phyloP scores from a whole-genome alignment of 1,140 invertebrate species.

The Drosophila dunni region DNA sequence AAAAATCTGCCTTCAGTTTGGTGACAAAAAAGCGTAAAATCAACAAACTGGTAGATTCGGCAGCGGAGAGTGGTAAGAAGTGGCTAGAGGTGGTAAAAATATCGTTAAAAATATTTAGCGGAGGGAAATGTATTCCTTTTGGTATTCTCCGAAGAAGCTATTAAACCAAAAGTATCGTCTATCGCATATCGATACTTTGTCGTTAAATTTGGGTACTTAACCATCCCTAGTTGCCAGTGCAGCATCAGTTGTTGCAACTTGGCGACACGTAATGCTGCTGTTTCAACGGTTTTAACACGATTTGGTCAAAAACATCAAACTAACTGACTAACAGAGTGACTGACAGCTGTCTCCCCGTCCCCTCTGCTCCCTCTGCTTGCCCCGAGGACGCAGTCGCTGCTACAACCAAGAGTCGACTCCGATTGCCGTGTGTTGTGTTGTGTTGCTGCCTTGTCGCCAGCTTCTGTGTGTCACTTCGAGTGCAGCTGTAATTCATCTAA shows the following conservation, averaged over 20 bases:
- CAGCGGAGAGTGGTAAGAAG: not conserved
- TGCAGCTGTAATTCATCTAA: constrained; percentile 67
- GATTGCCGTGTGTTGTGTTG: constrained; percentile 26
- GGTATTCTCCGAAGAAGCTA: too few species aligned
- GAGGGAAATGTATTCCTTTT: too few species aligned
- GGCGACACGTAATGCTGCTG: constrained; percentile 63
- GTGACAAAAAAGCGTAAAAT: constrained; percentile 63
- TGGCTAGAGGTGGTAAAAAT: too few species aligned
- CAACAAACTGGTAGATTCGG: constrained; percentile 12
- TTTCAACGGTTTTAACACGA: constrained; percentile 79
- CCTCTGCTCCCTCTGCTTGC: constrained; percentile 27
- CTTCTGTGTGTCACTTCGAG: constrained; percentile 70
- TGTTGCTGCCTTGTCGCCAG: constrained; percentile 48
- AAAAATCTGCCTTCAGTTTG: constrained; percentile 53
- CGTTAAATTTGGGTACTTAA: too few species aligned
- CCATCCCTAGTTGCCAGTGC: constrained; percentile 56
- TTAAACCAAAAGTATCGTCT: too few species aligned
- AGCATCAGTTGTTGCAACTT: constrained; percentile 45
- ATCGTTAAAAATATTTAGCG: too few species aligned
- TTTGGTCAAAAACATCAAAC: constrained; percentile 80
- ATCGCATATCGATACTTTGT: too few species aligned
- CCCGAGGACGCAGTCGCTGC: constrained; percentile 47
- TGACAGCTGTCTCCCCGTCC: constrained; percentile 14
- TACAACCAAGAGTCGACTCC: constrained; percentile 42
- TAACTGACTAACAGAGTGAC: constrained; percentile 14